Conservation (phyloP, 2,113 vertebrate species). For the Dendrocopos noguchii region DNA sequence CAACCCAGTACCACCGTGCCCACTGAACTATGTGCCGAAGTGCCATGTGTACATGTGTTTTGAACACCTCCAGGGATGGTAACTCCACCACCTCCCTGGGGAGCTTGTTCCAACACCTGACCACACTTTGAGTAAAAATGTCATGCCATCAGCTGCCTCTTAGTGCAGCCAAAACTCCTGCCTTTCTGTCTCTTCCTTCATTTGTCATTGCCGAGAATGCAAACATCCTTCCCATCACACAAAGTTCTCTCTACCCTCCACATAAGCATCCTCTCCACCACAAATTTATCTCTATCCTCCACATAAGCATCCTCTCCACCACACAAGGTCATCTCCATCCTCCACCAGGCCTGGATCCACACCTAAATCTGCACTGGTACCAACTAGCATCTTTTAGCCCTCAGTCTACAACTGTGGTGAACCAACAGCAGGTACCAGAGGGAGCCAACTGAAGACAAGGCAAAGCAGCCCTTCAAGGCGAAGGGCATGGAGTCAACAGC, state of each 20-base stretch:
- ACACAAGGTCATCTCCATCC: not conserved
- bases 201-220: not conserved
- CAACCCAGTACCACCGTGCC: no score
- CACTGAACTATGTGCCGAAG: no score
- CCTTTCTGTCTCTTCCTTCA: not conserved
- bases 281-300: not conserved
- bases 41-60: no score
- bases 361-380: fast-evolving
- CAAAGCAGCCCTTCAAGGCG: not conserved
- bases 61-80: no score
- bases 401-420: not conserved
- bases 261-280: not conserved
- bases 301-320: not conserved
- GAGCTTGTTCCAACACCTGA: no score
- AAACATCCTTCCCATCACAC: not conserved
- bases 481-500: not conserved
- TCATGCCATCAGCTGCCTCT: not conserved
- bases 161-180: not conserved
- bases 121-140: no score
- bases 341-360: not conserved
- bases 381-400: not conserved
- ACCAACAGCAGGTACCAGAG: not conserved
- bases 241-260: not conserved
- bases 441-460: not conserved
- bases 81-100: no score